phyloP scores from a whole-genome alignment of 2,888 invertebrate genomes.

The Drosophila multiciliata region DNA sequence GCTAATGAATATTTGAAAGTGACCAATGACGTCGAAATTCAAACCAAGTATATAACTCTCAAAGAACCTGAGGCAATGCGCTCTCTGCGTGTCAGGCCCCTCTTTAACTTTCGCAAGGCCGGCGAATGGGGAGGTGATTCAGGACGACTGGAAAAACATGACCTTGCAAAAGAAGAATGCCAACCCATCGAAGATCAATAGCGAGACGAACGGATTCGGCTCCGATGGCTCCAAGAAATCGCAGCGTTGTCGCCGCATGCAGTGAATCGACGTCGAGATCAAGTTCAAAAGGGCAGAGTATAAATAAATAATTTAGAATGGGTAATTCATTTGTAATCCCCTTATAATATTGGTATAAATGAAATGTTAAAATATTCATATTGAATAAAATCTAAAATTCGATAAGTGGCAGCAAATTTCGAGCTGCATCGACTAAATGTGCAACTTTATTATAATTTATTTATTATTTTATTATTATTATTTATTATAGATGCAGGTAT shows the following conservation, averaged over 20 bases:
- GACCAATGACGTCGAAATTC: too few species aligned
- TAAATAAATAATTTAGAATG: too few species aligned
- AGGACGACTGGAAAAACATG: slow-evolving; percentile 42
- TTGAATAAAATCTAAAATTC: neutral
- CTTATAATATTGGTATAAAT: neutral
- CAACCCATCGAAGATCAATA: neutral
- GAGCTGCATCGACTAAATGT: neutral
- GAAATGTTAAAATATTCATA: neutral
- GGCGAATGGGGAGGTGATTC: slow-evolving; percentile 36
- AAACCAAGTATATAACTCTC: slow-evolving; percentile 26
- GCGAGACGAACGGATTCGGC: neutral
- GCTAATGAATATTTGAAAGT: slow-evolving; percentile 13
- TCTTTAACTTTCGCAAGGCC: slow-evolving; percentile 43
- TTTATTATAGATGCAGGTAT: too few species aligned
- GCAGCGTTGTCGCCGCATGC: slow-evolving; percentile 38
- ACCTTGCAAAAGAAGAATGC: slow-evolving; percentile 25
- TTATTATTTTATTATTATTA: too few species aligned
- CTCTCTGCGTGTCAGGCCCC: slow-evolving; percentile 29
- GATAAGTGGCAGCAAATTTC: neutral
- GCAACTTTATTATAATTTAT: neutral
- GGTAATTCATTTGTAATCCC: neutral
- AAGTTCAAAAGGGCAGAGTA: slow-evolving; percentile 35
- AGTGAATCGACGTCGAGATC: slow-evolving; percentile 41
- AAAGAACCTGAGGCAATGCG: slow-evolving; percentile 46
- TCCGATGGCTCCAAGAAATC: slow-evolving; percentile 28